These are phyloP conservation scores for Sesamia nonagrioides DNA, from an alignment of 1,140 invertebrate species.

Conservation along the genomic window DNA sequence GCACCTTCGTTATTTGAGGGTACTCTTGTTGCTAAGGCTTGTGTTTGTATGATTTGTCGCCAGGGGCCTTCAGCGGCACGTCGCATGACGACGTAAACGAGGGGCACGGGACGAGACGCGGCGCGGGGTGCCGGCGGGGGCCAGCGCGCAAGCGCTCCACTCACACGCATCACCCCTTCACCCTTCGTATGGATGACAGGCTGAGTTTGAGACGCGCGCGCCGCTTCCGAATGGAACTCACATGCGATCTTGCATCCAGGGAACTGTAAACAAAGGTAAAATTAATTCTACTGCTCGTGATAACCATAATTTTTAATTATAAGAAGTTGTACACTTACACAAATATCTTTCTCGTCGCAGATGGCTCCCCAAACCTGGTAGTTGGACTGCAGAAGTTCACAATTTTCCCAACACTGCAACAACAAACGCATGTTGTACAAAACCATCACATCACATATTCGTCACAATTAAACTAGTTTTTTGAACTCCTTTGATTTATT, in stretches of 20 bases:
- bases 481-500: constrained; percentile 65
- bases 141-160: constrained; percentile 88
- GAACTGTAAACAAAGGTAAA: constrained; percentile 88
- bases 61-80: constrained; percentile 89
- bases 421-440: constrained; percentile 71
- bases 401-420: constrained; percentile 94
- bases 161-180: constrained; percentile 89
- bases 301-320: not conserved
- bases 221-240: constrained; percentile 89
- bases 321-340: constrained; percentile 88
- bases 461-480: constrained; percentile 58
- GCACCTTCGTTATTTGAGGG: constrained; percentile 88
- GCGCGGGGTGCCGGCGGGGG: constrained; percentile 87
- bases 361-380: constrained; percentile 91
- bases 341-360: constrained; percentile 91
- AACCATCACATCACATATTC: constrained; percentile 54
- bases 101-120: constrained; percentile 85
- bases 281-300: constrained; percentile 6
- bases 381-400: constrained; percentile 92
- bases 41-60: constrained; percentile 90
- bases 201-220: constrained; percentile 88
- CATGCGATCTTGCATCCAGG: constrained; percentile 91
- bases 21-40: constrained; percentile 88
- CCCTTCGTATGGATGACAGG: constrained; percentile 91
- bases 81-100: constrained; percentile 92